These are phyloP conservation scores for Conus canariensis DNA, from an alignment of 2,888 invertebrate species.

Conservation along the genomic window DNA sequence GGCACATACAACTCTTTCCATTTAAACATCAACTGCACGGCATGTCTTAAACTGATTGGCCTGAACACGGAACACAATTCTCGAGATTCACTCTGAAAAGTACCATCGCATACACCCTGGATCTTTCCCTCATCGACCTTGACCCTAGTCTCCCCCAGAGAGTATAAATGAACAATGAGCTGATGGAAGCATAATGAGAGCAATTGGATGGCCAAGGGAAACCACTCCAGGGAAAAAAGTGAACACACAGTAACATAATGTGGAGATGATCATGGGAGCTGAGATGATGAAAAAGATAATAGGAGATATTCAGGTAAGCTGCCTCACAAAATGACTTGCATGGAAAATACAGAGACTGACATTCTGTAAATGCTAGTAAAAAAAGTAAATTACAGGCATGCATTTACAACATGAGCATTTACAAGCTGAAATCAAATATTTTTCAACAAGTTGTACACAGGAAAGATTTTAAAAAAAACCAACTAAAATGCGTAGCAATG, in stretches of 20 bases:
- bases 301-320: constrained; percentile 3
- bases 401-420: not conserved
- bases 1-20: too few relatives aligned
- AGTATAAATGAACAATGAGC: too few relatives aligned
- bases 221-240: too few relatives aligned
- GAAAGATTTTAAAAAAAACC: not conserved
- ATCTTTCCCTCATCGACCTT: too few relatives aligned
- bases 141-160: too few relatives aligned
- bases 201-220: too few relatives aligned
- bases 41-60: too few relatives aligned
- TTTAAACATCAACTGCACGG: too few relatives aligned
- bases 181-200: too few relatives aligned
- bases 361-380: constrained; percentile 11
- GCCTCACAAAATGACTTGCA: constrained; percentile 30
- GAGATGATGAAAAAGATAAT: not conserved
- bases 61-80: not conserved
- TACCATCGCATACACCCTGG: not conserved
- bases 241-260: too few relatives aligned
- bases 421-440: not conserved
- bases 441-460: not conserved
- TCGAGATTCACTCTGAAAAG: not conserved
- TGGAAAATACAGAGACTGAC: not conserved
- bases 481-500: constrained; percentile 12
- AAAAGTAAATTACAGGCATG: constrained; percentile 10
- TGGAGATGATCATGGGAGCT: too few relatives aligned